Conservation (phyloP, 2,888 invertebrate genomes). For the Ophonus ardosiacus region DNA sequence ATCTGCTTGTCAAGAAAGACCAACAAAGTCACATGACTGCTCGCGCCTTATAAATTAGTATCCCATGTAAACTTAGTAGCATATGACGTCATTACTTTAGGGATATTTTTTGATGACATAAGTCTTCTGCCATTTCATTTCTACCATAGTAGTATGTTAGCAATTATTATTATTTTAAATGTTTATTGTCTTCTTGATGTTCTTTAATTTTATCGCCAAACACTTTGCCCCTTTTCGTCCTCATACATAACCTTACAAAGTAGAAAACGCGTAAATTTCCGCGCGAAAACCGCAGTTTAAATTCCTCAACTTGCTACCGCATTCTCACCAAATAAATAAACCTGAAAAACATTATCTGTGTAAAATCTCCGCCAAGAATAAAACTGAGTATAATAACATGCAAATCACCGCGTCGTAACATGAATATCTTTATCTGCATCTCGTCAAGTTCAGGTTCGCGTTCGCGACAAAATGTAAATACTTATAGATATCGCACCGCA, state of each 20-base stretch:
- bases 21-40: too few relatives aligned
- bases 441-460: neutral
- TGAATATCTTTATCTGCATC: constrained; percentile 39
- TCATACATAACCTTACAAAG: neutral
- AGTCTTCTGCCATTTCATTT: too few relatives aligned
- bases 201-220: neutral
- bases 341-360: constrained; percentile 30
- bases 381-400: constrained; percentile 45
- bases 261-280: neutral
- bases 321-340: constrained; percentile 44
- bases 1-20: too few relatives aligned
- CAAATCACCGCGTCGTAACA: constrained; percentile 37
- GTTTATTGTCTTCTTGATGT: too few relatives aligned
- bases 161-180: too few relatives aligned
- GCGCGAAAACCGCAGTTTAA: constrained; percentile 14
- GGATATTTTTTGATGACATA: too few relatives aligned
- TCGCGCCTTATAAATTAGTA: too few relatives aligned
- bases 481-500: constrained; percentile 36
- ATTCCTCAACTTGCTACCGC: constrained; percentile 22
- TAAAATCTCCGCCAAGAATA: constrained; percentile 34
- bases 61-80: too few relatives aligned
- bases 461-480: constrained; percentile 42
- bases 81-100: too few relatives aligned
- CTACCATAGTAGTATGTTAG: too few relatives aligned
- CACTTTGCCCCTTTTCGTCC: neutral